These are phyloP conservation scores for Macroramphosus scolopax DNA, from an alignment of 2,797 vertebrate genomes.

Conservation along the genomic window DNA sequence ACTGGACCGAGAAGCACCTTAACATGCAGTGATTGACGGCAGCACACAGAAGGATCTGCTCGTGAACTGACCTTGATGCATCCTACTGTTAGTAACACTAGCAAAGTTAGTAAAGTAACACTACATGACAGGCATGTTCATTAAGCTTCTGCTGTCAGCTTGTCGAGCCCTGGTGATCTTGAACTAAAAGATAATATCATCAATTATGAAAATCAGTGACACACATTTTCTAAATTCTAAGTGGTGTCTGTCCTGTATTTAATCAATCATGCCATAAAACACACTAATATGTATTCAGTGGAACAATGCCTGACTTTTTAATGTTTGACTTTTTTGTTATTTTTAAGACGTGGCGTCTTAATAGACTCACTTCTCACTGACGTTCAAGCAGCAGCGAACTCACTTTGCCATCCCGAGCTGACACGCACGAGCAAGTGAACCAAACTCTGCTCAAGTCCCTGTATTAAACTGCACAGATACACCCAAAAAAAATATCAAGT, in stretches of 20 bases:
- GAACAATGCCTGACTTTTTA: too few relatives aligned
- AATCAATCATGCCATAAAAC: conserved; percentile 1
- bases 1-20: not conserved
- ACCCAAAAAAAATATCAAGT: too few relatives aligned
- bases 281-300: not conserved
- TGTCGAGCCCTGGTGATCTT: conserved; percentile 1
- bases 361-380: not conserved
- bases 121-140: conserved; percentile 8
- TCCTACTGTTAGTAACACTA: not conserved
- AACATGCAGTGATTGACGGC: conserved; percentile 4
- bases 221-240: conserved; percentile 1
- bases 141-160: conserved; percentile 6
- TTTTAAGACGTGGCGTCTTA: conserved; percentile 1
- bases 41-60: too few relatives aligned
- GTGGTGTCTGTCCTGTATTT: not conserved
- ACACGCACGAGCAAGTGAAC: conserved; percentile 39
- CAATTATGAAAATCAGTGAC: not conserved
- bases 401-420: conserved; percentile 4
- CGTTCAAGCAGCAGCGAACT: not conserved
- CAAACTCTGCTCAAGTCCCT: conserved; percentile 12
- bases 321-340: too few relatives aligned
- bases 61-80: too few relatives aligned
- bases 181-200: conserved; percentile 8
- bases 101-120: conserved; percentile 10
- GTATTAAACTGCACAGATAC: too few relatives aligned